Conservation (phyloP, 2,888 invertebrate genomes). For the Agrochola circellaris region DNA sequence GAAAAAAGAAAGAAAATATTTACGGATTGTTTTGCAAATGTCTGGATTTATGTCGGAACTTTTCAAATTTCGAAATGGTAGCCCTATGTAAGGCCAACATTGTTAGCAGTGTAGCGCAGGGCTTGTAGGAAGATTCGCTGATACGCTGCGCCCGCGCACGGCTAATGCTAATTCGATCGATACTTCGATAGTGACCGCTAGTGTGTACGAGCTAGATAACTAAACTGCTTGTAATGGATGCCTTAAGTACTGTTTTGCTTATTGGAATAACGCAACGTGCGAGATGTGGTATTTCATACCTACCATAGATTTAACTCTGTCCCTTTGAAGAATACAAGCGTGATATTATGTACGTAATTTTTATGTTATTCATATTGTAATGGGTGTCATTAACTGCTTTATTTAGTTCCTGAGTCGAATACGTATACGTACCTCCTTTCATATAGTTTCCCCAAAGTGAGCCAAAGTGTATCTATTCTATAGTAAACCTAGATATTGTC, state of each 20-base stretch:
- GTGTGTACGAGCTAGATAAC: conserved; percentile 48
- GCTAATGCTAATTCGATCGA: conserved; percentile 80
- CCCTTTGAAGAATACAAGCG: not conserved
- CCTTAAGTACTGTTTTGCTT: conserved; percentile 44
- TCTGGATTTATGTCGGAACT: no score
- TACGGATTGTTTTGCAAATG: no score
- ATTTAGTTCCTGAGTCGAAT: not conserved
- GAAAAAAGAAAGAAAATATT: no score
- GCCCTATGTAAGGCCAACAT: conserved; percentile 46
- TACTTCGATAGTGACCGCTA: conserved; percentile 73
- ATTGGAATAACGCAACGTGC: not conserved
- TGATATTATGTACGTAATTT: not conserved
- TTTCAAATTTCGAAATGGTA: not conserved
- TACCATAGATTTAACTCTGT: not conserved
- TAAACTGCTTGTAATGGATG: conserved; percentile 62
- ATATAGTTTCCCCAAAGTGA: not conserved
- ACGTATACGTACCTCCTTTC: not conserved
- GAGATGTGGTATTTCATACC: not conserved
- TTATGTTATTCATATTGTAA: not conserved
- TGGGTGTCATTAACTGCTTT: not conserved
- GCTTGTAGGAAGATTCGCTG: conserved; percentile 69
- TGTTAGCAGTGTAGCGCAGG: conserved; percentile 52
- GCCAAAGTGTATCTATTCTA: not conserved
- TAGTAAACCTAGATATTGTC: not conserved
- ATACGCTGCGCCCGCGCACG: conserved; percentile 70